Evolutionary conservation across 1,140 invertebrate genomes (phyloP), one percentile per base, ranked within the genome.

Genomic region (Microplitis demolitor): DNA sequence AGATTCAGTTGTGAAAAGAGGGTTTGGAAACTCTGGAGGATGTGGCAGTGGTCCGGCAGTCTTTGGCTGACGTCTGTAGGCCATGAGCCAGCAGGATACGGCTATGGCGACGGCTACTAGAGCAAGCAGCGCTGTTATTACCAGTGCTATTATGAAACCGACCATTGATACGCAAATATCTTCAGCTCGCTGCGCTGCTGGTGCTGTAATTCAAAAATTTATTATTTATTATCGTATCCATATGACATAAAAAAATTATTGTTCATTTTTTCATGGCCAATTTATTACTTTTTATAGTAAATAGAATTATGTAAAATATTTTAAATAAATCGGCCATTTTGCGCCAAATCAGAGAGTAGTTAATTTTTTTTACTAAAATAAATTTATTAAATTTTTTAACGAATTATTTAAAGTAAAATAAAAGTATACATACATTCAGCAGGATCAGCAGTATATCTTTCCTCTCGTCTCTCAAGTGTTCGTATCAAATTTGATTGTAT

Each of bases 71-170:
- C 95, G 91, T 78, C 96, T 88, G 87, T 97, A 97, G 72, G 96
- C 96, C 91, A 97, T 95, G 60, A 97, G 89, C 96, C 96, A 98
- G 85, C 96, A 97, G 51, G 95, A 97, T 31, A 97, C 96, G 58
- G 96, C 96, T 45, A 97, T 94, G 24, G 96, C 96, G 35, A 98
- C 95, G 45, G 96, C 96, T 31, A 97, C 96, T 60, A 98, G 89
- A 54, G 96, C 96, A 79, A 98, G 85, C 58, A 98, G 89, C 16
- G 96, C 95, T 67, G 96, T 97, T 78, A 98, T 93, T 71, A 97
- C 93, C 78, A 98, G 88, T 66, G 96, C 95, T 75, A 97, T 95
- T 71, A 97, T 95, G 80, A 98, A 92, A 60, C 96, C 95, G 74
- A 96, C 92, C 89, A 95, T 96, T 58, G 96, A 97, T 71, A 98